These are phyloP conservation scores for Anoura caudifer DNA, from an alignment of 2,113 vertebrate species.

Conservation along the genomic window DNA sequence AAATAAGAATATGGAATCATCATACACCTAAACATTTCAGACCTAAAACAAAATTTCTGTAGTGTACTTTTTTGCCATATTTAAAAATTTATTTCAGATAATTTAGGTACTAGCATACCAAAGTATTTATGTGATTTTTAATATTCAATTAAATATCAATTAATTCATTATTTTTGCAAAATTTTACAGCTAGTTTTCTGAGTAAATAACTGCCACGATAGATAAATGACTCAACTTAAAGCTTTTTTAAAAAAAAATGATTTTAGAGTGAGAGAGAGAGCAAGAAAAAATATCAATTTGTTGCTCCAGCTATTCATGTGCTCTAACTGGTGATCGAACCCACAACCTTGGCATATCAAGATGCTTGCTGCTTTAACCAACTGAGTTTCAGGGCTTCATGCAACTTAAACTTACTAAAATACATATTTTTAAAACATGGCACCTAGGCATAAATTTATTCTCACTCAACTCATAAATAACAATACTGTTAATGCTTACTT, in stretches of 20 bases:
- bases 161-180: neutral
- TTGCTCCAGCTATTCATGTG: neutral
- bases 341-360: neutral
- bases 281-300: neutral
- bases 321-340: neutral
- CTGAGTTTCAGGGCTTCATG: neutral
- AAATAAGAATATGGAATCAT: neutral
- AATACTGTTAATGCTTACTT: neutral
- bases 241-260: neutral
- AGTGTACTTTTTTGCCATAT: neutral
- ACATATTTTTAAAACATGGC: neutral
- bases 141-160: neutral
- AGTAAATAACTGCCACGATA: neutral
- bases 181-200: neutral
- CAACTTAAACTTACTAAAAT: neutral
- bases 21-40: neutral
- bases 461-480: neutral
- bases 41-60: neutral
- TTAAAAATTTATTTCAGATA: neutral
- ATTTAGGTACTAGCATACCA: neutral
- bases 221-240: neutral
- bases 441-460: neutral
- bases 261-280: neutral
- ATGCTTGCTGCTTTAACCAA: neutral
- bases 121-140: neutral